Percentiles rank a stretch among this genome's conserved stretches.
Evolutionary conservation across 2,888 invertebrate species (phyloP).

Genomic region (Pristionchus arcanus): DNA sequence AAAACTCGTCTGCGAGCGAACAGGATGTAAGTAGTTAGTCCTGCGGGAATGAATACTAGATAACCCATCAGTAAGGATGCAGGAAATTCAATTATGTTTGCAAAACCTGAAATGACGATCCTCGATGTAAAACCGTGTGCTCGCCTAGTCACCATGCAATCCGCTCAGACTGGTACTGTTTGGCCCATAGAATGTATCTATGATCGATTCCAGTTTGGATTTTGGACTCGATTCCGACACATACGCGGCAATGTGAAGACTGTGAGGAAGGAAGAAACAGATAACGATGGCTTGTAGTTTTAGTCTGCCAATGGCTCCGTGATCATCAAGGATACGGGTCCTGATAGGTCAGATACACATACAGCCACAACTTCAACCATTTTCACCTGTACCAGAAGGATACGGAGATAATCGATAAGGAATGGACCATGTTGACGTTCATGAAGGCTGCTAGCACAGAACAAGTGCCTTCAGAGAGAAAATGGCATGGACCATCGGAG

Average conservation of each 20-base stretch:
- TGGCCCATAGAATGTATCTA: background rate
- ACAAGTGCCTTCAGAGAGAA: background rate
- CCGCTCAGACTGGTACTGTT: background rate
- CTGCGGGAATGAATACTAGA: no score
- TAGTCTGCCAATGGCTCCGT: background rate
- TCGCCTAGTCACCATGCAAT: background rate
- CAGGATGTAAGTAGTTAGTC: no score
- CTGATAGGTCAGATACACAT: background rate
- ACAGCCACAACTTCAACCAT: background rate
- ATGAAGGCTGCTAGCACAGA: background rate
- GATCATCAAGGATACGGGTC: background rate
- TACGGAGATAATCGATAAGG: background rate
- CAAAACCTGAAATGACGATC: no score
- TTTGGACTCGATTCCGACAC: background rate
- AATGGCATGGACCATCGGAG: background rate
- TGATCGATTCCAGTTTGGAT: background rate
- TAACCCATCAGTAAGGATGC: no score
- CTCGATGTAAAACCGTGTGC: no score
- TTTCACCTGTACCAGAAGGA: conserved; percentile 37
- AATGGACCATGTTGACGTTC: background rate
- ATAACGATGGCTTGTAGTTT: background rate
- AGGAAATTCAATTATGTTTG: no score
- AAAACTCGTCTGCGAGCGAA: no score
- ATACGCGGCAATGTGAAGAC: background rate
- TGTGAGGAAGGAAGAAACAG: background rate